Evolutionary conservation across 2,797 vertebrate genomes (phyloP), one percentile per base, ranked within the genome.

Genomic region (Craterocephalus amniculus): DNA sequence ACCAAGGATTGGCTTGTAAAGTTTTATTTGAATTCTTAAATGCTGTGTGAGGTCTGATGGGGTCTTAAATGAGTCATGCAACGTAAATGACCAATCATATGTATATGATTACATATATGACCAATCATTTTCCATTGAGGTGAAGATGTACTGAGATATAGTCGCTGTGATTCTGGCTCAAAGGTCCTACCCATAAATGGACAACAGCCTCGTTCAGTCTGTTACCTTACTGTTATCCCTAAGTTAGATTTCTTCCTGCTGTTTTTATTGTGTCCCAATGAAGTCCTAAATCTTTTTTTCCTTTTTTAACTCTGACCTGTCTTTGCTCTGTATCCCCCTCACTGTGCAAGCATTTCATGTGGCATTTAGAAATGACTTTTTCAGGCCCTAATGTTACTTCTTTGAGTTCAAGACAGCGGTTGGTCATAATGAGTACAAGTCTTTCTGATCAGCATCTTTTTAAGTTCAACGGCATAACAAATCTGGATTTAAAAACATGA

Each of bases 311-410:
- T 55, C 57, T 31, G 8, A 63, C 61, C 58, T 24, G 32, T 58
- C 51, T 63, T 12, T 6, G 20, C 69, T 62, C 67, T 58, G 56
- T 90, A 48, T 81, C 89, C 86, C 85, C 85, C 80, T 58, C 79
- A 71, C 89, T 89, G 79, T 87, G 94, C 93, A 93, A 89, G 86
- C 70, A 89, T 95, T 95, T 94, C 95, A 94, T 65, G 65, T 56
- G 58, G 72, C n/a, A 74, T 59, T 90, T 93, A 94, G 93, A 96
- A 94, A 92, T 92, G 94, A 92, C 92, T 93, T 78, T 88, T 87
- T 80, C 90, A 94, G 74, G 94, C 94, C 96, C 96, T 93, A n/a
- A 48, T n/a, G 43, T 20, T 20, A 48, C 7, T 2, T 40, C 48
- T 56, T 72, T 8, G 20, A 18, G 11, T 22, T 43, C 16, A 29